Conservation (phyloP, 2,113 vertebrate species). For the Sylvilagus bachmani region DNA sequence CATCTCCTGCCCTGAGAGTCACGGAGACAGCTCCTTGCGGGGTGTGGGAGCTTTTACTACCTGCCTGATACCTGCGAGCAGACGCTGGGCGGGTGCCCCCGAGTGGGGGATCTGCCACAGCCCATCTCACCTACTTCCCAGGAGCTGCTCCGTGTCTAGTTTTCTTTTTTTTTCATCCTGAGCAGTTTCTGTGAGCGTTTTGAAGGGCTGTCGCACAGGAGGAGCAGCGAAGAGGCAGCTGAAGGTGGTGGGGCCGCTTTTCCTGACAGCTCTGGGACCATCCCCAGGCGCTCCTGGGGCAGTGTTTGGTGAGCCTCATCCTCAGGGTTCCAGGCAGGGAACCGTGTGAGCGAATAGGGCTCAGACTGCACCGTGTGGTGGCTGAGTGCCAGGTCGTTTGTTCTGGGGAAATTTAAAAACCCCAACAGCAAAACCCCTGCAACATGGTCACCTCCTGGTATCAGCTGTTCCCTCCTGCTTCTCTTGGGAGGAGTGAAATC, state of each 20-base stretch:
- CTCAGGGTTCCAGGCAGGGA: background rate
- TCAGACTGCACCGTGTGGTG: background rate
- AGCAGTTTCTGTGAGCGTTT: no score
- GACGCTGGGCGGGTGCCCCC: background rate
- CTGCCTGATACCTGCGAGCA: fast-evolving
- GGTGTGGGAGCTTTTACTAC: background rate
- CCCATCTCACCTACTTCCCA: background rate
- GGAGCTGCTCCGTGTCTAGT: background rate
- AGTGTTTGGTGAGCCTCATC: background rate
- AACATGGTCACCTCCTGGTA: background rate
- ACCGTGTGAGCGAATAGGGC: background rate
- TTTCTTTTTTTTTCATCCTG: no score
- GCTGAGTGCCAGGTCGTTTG: background rate
- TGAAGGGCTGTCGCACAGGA: background rate
- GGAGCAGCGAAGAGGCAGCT: background rate
- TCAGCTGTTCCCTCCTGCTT: background rate
- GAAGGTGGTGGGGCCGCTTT: background rate
- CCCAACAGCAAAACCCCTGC: background rate
- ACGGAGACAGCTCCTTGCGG: background rate
- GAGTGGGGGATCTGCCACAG: background rate
- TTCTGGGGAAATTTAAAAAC: background rate
- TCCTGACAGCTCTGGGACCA: background rate
- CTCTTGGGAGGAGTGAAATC: background rate
- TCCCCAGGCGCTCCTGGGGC: background rate
- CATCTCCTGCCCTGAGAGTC: background rate